phyloP scores from a whole-genome alignment of 2,888 invertebrate genomes.

The Enoplolaimus lenunculus region DNA sequence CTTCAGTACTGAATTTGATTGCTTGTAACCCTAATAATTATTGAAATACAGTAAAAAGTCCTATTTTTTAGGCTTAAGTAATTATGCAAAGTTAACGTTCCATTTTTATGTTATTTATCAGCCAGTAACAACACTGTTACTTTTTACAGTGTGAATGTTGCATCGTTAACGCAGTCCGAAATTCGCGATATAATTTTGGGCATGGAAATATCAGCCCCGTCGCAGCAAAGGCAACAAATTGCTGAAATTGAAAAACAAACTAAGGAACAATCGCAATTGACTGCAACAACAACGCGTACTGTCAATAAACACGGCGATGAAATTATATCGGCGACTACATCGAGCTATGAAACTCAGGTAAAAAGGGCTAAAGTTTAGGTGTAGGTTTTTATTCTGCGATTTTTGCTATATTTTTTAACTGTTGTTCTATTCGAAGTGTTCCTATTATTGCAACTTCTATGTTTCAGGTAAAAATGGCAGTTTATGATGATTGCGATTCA shows the following conservation, averaged over 20 bases:
- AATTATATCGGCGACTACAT: constrained; percentile 95
- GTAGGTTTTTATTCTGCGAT: no score
- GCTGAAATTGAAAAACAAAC: constrained; percentile 99
- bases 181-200: constrained; percentile 97
- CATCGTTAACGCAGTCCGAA: constrained; percentile 94
- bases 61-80: constrained; percentile 6
- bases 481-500: no score
- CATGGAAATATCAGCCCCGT: constrained; percentile 99
- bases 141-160: constrained; percentile 70
- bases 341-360: constrained; percentile 65
- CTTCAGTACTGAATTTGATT: no score
- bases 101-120: no score
- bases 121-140: no score
- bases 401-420: no score
- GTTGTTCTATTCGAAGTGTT: no score
- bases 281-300: constrained; percentile 92
- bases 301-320: constrained; percentile 99
- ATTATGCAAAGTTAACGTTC: no score
- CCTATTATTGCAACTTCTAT: no score
- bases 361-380: no score
- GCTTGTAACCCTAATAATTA: no score
- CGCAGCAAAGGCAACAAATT: constrained; percentile 94
- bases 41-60: background rate
- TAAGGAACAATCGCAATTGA: constrained; percentile 86
- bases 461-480: no score